A percentile compares a stretch with the other conserved stretches of the same genome.
Evolutionary conservation across 2,113 vertebrate genomes (phyloP).

Genomic region (Chionodraco myersi): DNA sequence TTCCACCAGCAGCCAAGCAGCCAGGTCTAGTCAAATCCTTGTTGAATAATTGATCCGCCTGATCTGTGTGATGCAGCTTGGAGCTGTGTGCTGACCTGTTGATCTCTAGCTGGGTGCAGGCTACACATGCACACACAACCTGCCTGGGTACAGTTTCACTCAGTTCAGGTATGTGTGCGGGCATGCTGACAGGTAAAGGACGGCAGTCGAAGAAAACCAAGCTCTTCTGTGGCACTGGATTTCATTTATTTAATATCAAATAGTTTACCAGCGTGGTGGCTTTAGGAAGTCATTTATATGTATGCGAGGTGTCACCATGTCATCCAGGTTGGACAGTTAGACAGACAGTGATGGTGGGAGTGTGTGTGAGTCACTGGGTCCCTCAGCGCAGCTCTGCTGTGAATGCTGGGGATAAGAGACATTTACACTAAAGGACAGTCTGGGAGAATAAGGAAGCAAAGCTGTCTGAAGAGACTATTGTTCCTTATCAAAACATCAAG

Average conservation of each 20-base stretch:
- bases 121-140: conserved; percentile 65
- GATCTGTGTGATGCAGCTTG: conserved; percentile 62
- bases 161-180: conserved; percentile 11
- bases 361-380: conserved; percentile 46
- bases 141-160: conserved; percentile 58
- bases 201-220: not conserved
- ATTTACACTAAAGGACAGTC: conserved; percentile 82
- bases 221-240: not conserved
- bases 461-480: conserved; percentile 80
- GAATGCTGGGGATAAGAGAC: conserved; percentile 71
- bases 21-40: conserved; percentile 26
- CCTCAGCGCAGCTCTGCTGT: conserved; percentile 53
- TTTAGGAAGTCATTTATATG: conserved; percentile 45
- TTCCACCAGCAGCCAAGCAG: conserved; percentile 23
- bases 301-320: conserved; percentile 65
- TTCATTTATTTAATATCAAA: conserved; percentile 26
- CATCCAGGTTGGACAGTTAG: conserved; percentile 68
- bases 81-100: conserved; percentile 70
- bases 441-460: conserved; percentile 67
- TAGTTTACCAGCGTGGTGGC: conserved; percentile 12
- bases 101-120: conserved; percentile 67
- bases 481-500: conserved; percentile 82
- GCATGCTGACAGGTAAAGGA: conserved; percentile 11
- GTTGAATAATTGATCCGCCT: conserved; percentile 73
- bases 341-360: conserved; percentile 57